Evolutionary conservation across 2,113 vertebrate genomes (phyloP).

Genomic region (Glaucomys volans): DNA sequence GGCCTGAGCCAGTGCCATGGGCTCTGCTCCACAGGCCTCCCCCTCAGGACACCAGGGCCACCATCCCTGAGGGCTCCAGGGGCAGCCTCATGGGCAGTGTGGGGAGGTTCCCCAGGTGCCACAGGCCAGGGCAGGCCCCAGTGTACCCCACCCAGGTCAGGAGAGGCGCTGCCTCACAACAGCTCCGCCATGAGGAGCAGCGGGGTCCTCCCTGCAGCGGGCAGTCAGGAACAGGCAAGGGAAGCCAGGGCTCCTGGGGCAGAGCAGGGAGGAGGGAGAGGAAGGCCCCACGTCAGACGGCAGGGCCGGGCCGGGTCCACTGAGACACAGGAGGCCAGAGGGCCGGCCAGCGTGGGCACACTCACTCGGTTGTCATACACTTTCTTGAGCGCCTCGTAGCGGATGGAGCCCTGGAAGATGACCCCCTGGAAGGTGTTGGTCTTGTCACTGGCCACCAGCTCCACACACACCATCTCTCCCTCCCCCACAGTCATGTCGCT

Average conservation of each 20-base stretch:
- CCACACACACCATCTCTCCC: constrained; percentile 99
- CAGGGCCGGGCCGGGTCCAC: no score
- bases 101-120: no score
- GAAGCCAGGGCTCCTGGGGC: neutral
- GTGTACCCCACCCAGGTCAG: rapidly evolving
- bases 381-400: constrained; percentile 98
- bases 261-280: neutral
- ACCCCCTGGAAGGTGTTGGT: constrained; percentile 97
- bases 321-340: no score
- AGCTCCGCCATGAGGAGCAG: rapidly evolving
- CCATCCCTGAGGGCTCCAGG: neutral
- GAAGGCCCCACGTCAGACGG: no score
- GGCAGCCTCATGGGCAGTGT: neutral
- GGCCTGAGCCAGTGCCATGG: rapidly evolving
- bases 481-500: constrained; percentile 98
- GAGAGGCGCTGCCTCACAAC: rapidly evolving
- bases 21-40: rapidly evolving
- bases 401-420: constrained; percentile 99
- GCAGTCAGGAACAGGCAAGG: neutral
- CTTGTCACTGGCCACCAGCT: constrained; percentile 98
- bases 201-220: neutral
- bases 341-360: no score
- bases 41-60: neutral
- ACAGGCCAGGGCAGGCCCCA: neutral
- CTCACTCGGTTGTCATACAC: constrained; percentile 99